phyloP scores from a whole-genome alignment of 2,113 vertebrate species.

The Odocoileus virginianus region DNA sequence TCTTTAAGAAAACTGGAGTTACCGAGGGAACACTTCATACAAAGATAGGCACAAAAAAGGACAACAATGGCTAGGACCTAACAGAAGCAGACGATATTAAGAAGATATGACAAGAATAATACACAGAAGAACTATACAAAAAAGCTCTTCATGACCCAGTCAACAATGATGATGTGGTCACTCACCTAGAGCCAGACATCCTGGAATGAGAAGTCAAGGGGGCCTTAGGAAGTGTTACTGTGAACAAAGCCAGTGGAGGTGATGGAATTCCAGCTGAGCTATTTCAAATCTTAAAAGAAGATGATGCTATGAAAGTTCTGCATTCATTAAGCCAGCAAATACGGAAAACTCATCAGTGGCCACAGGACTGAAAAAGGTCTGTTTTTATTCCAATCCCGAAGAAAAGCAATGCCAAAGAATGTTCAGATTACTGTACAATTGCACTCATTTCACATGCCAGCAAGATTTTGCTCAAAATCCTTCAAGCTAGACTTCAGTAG shows the following conservation, averaged over 20 bases:
- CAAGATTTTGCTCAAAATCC: neutral
- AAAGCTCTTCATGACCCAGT: neutral
- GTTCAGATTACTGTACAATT: neutral
- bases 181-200: neutral
- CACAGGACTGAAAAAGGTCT: neutral
- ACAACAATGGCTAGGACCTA: neutral
- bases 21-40: neutral
- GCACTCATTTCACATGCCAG: neutral
- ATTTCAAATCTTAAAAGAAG: neutral
- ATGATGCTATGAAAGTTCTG: neutral
- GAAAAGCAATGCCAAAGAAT: neutral
- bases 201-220: neutral
- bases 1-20: neutral
- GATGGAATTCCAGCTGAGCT: neutral
- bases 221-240: neutral
- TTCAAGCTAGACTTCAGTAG: neutral
- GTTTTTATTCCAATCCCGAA: neutral
- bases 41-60: neutral
- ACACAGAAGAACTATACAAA: neutral
- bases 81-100: neutral
- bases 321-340: neutral
- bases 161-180: neutral
- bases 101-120: neutral
- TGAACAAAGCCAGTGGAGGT: neutral
- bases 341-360: neutral